Evolutionary conservation across 2,113 vertebrate genomes (phyloP).

Genomic region (Helogale parvula): DNA sequence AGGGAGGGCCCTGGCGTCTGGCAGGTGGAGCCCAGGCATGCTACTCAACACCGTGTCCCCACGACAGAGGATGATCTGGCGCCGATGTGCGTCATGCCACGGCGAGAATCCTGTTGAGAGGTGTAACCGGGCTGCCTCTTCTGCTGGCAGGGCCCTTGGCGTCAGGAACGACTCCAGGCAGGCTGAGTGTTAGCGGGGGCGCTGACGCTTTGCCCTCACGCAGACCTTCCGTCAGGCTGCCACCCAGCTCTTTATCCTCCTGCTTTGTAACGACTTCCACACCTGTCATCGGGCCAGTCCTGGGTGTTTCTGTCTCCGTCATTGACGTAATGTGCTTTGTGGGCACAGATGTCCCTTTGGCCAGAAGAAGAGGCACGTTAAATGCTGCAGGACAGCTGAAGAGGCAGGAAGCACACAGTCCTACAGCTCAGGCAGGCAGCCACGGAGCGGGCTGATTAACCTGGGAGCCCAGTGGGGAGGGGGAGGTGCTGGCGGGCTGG

Average conservation of each 20-base stretch:
- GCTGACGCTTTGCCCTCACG: fast-evolving
- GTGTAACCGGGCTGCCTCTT: fast-evolving
- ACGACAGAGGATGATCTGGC: not conserved
- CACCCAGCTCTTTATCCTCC: not conserved
- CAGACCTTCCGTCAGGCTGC: fast-evolving
- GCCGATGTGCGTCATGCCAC: fast-evolving
- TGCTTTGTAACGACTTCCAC: not conserved
- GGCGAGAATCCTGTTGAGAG: fast-evolving
- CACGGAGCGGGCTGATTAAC: fast-evolving
- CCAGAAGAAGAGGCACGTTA: not conserved
- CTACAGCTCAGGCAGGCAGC: fast-evolving
- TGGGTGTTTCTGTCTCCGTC: not conserved
- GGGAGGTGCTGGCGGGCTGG: fast-evolving
- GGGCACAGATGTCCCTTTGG: fast-evolving
- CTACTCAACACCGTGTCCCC: fast-evolving
- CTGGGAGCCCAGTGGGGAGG: fast-evolving
- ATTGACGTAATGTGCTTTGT: not conserved
- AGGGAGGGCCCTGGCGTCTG: fast-evolving
- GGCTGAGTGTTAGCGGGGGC: fast-evolving
- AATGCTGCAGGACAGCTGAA: not conserved
- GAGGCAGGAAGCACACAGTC: not conserved
- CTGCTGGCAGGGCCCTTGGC: not conserved
- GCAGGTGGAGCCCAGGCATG: not conserved
- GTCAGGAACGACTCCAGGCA: not conserved
- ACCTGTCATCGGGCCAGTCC: not conserved